These are phyloP conservation scores for Drosophila rufa DNA, from an alignment of 1,140 invertebrate species.

Conservation along the genomic window DNA sequence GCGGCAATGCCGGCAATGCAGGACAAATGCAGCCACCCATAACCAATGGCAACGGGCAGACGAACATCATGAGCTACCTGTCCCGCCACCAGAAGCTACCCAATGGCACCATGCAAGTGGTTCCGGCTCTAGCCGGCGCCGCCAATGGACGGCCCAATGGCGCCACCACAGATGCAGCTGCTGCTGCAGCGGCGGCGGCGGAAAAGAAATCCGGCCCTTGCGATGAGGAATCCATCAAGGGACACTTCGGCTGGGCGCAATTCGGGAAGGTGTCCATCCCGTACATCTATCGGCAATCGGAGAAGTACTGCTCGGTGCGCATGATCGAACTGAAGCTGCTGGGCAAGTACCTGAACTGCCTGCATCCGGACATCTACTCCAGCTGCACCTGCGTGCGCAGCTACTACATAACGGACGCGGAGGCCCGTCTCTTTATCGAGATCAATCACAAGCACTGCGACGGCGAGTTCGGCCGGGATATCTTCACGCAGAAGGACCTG, in stretches of 20 bases:
- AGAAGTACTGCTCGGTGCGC: slow-evolving; percentile 95
- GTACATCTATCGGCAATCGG: slow-evolving; percentile 92
- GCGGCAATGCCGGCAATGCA: slow-evolving; percentile 55
- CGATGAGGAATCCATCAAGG: slow-evolving; percentile 93
- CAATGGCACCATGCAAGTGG: slow-evolving; percentile 81
- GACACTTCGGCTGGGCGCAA: slow-evolving; percentile 95
- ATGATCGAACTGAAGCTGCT: slow-evolving; percentile 95
- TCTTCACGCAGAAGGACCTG: slow-evolving; percentile 95
- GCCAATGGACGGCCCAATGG: slow-evolving; percentile 60
- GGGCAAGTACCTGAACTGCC: slow-evolving; percentile 93
- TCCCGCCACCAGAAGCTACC: slow-evolving; percentile 85
- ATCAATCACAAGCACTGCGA: slow-evolving; percentile 97
- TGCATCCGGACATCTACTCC: slow-evolving; percentile 93
- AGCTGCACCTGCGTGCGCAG: slow-evolving; percentile 95
- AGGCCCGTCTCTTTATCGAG: slow-evolving; percentile 95
- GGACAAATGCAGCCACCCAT: slow-evolving; percentile 68
- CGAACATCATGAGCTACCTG: slow-evolving; percentile 88
- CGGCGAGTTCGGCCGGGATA: slow-evolving; percentile 93
- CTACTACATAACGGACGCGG: slow-evolving; percentile 96
- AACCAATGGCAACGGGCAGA: slow-evolving; percentile 85
- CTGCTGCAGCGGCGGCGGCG: neutral
- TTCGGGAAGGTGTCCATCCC: slow-evolving; percentile 94
- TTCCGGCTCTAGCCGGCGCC: slow-evolving; percentile 48
- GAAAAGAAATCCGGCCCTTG: slow-evolving; percentile 78
- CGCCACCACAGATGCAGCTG: slow-evolving; percentile 24